Evolutionary conservation across 2,888 invertebrate genomes (phyloP).

Genomic region (Incurvaria masculella): DNA sequence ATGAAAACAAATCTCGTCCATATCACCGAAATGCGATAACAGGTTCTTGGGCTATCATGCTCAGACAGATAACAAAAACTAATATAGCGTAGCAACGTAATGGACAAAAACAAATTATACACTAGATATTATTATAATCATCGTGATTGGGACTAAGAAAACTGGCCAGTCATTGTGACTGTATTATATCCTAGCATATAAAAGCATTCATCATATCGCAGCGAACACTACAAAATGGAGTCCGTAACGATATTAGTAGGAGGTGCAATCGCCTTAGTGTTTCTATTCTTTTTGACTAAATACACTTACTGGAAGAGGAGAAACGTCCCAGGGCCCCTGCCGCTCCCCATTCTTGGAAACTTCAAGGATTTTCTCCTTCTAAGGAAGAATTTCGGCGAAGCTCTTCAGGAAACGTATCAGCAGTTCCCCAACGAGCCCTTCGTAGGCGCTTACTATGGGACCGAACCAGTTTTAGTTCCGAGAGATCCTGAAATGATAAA

Average conservation of each 20-base stretch:
- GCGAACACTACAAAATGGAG: neutral
- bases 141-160: too few species aligned
- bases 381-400: neutral
- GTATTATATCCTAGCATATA: too few species aligned
- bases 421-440: neutral
- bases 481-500: conserved; percentile 9
- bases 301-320: neutral
- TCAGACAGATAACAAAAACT: too few species aligned
- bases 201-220: too few species aligned
- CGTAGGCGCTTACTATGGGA: neutral
- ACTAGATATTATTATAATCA: too few species aligned
- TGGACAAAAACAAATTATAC: too few species aligned
- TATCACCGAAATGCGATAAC: too few species aligned
- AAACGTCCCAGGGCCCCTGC: neutral
- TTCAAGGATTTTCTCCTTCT: neutral
- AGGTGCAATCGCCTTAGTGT: neutral
- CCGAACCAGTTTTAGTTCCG: conserved; percentile 1
- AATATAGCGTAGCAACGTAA: too few species aligned
- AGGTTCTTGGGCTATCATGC: too few species aligned
- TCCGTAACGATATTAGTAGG: neutral
- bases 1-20: too few species aligned
- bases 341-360: neutral
- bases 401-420: neutral
- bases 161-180: too few species aligned
- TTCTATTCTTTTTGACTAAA: neutral